Percentiles rank a stretch among this genome's conserved stretches.
Conservation (phyloP, 2,113 vertebrate genomes). For the Forbesichthys agassizii region DNA sequence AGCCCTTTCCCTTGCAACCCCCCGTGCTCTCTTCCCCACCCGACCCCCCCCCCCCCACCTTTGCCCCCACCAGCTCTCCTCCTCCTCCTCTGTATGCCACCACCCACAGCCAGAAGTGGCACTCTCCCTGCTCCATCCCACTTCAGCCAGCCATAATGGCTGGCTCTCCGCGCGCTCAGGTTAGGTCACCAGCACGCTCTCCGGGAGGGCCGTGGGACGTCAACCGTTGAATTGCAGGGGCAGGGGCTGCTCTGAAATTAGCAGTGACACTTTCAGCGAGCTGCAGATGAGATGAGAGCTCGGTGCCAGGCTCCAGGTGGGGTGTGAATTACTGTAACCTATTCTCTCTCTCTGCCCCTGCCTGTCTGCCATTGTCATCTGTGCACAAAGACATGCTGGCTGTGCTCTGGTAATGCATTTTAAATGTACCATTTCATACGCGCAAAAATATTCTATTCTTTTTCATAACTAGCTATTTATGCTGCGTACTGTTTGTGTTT, state of each 20-base stretch:
- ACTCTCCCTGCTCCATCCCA: constrained; percentile 55
- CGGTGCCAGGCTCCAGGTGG: constrained; percentile 21
- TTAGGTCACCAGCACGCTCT: constrained; percentile 29
- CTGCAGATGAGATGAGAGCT: constrained; percentile 40
- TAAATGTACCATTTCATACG: too few relatives aligned
- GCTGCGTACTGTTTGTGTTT: not conserved
- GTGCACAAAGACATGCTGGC: not conserved
- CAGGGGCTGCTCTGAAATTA: constrained; percentile 47
- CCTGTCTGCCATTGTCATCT: constrained; percentile 15
- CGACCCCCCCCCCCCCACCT: constrained; percentile 10
- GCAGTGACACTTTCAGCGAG: constrained; percentile 39
- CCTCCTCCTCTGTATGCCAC: constrained; percentile 42
- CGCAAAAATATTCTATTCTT: too few relatives aligned
- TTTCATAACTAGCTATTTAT: too few relatives aligned
- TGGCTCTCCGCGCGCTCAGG: constrained; percentile 49
- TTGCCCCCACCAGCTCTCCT: constrained; percentile 30
- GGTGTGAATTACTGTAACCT: constrained; percentile 35
- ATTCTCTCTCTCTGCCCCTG: constrained; percentile 13
- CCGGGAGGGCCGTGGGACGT: constrained; percentile 39
- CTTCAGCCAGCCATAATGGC: constrained; percentile 58
- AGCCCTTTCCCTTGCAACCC: constrained; percentile 63
- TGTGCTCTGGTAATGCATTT: too few relatives aligned
- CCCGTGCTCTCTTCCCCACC: constrained; percentile 38
- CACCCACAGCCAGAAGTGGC: constrained; percentile 61
- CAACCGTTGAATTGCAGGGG: constrained; percentile 32